Percentiles rank a stretch among this genome's conserved stretches.
These are phyloP conservation scores for Mustelus asterias DNA, from an alignment of 2,113 vertebrate genomes.

Conservation along the genomic window DNA sequence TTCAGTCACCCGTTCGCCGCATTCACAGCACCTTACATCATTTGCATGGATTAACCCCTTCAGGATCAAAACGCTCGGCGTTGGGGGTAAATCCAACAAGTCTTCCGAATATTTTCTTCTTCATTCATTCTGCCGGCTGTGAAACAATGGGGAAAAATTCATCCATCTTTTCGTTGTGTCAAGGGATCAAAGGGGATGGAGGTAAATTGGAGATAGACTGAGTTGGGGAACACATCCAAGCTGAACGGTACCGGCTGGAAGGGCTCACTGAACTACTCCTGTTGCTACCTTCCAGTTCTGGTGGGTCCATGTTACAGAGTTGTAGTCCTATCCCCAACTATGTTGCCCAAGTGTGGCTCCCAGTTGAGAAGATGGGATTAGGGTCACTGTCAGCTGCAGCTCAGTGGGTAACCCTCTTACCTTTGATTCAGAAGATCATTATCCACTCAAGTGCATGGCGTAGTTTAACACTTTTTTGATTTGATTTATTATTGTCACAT, in stretches of 20 bases:
- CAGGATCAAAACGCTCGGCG: neutral
- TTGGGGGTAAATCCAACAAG: neutral
- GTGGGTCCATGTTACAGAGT: neutral
- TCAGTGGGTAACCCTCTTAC: neutral
- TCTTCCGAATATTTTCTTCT: neutral
- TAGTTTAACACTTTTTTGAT: neutral
- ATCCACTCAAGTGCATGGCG: neutral
- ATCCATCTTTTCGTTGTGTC: neutral
- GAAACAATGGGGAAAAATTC: neutral
- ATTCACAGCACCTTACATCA: neutral
- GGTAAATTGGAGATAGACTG: neutral
- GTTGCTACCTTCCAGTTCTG: neutral
- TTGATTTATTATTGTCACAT: too few species aligned
- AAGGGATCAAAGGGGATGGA: neutral
- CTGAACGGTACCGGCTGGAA: neutral
- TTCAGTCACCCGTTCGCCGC: neutral
- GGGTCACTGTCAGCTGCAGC: neutral
- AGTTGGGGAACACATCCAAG: neutral
- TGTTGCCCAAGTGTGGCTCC: neutral
- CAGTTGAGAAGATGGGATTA: neutral
- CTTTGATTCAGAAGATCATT: neutral
- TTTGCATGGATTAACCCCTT: constrained; percentile 23
- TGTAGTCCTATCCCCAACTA: neutral
- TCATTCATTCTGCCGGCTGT: neutral
- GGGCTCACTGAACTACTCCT: neutral